Evolutionary conservation across 1,140 invertebrate species (phyloP).

Genomic region (Cotesia glomerata): DNA sequence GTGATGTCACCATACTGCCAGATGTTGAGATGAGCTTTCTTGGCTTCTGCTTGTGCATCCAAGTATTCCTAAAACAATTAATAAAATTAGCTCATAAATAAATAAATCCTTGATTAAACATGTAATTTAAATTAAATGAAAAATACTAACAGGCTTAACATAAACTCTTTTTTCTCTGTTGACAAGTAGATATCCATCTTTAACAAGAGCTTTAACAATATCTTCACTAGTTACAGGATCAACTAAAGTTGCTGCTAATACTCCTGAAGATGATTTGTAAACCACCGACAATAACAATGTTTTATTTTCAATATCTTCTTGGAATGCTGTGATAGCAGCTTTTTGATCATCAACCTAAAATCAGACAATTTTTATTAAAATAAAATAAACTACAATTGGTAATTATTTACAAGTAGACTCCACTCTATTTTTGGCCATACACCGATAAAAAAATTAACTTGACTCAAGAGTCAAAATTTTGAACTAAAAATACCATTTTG

Average conservation of each 20-base stretch:
- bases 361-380: slow-evolving; percentile 11
- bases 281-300: slow-evolving; percentile 79
- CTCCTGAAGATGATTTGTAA: slow-evolving; percentile 66
- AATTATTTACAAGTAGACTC: too few relatives aligned
- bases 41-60: slow-evolving; percentile 84
- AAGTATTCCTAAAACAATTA: slow-evolving; percentile 71
- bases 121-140: neutral
- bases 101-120: too few relatives aligned
- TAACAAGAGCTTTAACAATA: slow-evolving; percentile 82
- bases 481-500: too few relatives aligned
- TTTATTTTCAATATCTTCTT: slow-evolving; percentile 71
- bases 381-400: too few relatives aligned
- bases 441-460: too few relatives aligned
- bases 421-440: too few relatives aligned
- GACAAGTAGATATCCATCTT: slow-evolving; percentile 84
- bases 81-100: too few relatives aligned
- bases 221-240: slow-evolving; percentile 79
- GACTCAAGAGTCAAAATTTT: too few relatives aligned
- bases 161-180: slow-evolving; percentile 81
- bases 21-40: slow-evolving; percentile 82
- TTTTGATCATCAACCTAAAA: slow-evolving; percentile 76
- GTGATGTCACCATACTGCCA: slow-evolving; percentile 97
- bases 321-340: slow-evolving; percentile 76
- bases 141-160: slow-evolving; percentile 71
- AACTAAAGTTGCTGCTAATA: slow-evolving; percentile 76